Conservation (phyloP, 2,113 vertebrate genomes). For the Pomatostomus ruficeps region DNA sequence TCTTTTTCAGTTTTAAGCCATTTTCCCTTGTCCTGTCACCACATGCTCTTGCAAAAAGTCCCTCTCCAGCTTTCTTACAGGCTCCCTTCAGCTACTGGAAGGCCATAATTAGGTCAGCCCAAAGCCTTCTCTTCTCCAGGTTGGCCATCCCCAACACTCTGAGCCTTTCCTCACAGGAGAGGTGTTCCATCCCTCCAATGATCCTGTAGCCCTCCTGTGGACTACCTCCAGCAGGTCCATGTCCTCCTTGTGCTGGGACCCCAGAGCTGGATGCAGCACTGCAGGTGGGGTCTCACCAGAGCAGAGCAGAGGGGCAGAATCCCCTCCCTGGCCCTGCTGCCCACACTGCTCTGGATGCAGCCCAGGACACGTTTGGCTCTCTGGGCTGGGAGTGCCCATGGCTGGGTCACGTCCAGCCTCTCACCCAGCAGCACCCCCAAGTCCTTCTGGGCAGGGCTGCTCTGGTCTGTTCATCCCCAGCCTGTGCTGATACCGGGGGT, state of each 20-base stretch:
- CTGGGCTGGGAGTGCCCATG: neutral
- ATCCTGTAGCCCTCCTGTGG: neutral
- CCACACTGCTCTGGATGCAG: too few relatives aligned
- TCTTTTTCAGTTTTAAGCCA: neutral
- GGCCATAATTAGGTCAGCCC: neutral
- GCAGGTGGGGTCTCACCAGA: too few relatives aligned
- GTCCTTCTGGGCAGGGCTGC: neutral
- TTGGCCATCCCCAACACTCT: neutral
- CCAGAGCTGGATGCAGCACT: too few relatives aligned
- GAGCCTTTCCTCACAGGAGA: neutral
- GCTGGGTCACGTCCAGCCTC: neutral
- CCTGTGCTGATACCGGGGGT: accelerated
- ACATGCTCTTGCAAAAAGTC: neutral
- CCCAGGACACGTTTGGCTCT: too few relatives aligned
- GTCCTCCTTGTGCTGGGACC: neutral
- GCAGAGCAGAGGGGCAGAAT: too few relatives aligned
- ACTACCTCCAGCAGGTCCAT: neutral
- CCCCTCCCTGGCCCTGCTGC: too few relatives aligned
- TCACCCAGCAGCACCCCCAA: neutral
- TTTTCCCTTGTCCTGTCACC: neutral
- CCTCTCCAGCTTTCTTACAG: neutral
- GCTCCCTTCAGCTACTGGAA: neutral
- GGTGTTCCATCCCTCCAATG: neutral
- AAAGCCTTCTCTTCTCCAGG: neutral
- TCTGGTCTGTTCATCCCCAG: neutral